Conservation (phyloP, 2,888 invertebrate genomes). For the Cynaeus angustus region DNA sequence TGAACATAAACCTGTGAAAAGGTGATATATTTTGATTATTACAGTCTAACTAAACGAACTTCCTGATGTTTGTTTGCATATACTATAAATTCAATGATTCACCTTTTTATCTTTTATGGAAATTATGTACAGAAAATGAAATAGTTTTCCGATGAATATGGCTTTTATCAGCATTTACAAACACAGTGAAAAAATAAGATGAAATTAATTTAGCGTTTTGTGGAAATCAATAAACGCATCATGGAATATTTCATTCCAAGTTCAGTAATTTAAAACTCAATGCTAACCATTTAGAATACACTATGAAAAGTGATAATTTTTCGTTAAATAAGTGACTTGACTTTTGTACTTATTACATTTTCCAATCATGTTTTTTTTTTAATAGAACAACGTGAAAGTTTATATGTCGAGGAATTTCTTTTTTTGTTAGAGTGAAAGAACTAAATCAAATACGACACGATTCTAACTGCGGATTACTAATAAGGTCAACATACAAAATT, state of each 20-base stretch:
- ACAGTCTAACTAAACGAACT: neutral
- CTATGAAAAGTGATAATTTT: conserved; percentile 39
- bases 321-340: conserved; percentile 31
- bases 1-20: neutral
- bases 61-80: neutral
- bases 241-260: conserved; percentile 38
- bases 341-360: conserved; percentile 15
- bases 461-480: neutral
- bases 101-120: too few relatives aligned
- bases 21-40: neutral
- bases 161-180: neutral
- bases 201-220: conserved; percentile 5
- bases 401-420: neutral
- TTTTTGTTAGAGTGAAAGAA: conserved; percentile 4
- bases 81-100: too few relatives aligned
- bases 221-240: conserved; percentile 35
- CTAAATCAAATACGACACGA: neutral
- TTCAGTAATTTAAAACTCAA: conserved; percentile 32
- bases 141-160: neutral
- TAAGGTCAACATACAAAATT: conserved; percentile 16
- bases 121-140: neutral
- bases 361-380: neutral
- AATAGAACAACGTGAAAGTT: conserved; percentile 6
- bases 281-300: conserved; percentile 33
- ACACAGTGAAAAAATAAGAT: too few relatives aligned